These are phyloP conservation scores for Phyllotis vaccarum DNA, from an alignment of 2,797 vertebrate species.

Conservation along the genomic window DNA sequence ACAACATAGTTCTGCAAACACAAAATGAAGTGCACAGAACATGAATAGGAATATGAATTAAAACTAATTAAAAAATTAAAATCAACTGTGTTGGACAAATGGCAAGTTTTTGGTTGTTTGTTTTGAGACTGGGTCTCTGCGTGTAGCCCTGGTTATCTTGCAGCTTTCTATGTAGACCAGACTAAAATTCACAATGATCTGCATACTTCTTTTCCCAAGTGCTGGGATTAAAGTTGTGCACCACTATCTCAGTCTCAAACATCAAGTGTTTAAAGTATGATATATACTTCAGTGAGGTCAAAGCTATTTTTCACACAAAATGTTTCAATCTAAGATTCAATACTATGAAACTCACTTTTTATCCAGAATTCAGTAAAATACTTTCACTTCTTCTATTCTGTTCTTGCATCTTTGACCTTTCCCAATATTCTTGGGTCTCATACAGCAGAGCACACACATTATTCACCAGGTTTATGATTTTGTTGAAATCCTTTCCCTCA, in stretches of 20 bases:
- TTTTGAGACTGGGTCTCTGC: background rate
- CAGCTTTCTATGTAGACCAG: background rate
- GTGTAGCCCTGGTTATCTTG: no score
- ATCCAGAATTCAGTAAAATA: background rate
- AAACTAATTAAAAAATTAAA: background rate
- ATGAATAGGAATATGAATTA: background rate
- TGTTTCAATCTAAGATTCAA: background rate
- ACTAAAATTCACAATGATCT: no score
- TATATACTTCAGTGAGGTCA: background rate
- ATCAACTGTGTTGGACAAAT: background rate
- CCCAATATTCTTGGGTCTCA: background rate
- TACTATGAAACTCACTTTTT: background rate
- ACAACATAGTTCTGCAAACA: background rate
- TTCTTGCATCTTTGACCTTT: background rate
- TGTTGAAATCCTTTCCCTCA: no score
- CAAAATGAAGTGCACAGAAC: background rate
- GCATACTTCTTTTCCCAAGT: background rate
- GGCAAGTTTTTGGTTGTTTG: background rate
- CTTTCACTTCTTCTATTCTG: background rate
- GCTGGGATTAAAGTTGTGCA: background rate
- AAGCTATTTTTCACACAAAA: background rate
- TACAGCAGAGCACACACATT: background rate
- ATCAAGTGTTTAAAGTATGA: background rate
- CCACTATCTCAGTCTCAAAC: no score
- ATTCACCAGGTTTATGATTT: no score